Evolutionary conservation across 2,113 vertebrate genomes (phyloP).

Genomic region (Solea senegalensis): DNA sequence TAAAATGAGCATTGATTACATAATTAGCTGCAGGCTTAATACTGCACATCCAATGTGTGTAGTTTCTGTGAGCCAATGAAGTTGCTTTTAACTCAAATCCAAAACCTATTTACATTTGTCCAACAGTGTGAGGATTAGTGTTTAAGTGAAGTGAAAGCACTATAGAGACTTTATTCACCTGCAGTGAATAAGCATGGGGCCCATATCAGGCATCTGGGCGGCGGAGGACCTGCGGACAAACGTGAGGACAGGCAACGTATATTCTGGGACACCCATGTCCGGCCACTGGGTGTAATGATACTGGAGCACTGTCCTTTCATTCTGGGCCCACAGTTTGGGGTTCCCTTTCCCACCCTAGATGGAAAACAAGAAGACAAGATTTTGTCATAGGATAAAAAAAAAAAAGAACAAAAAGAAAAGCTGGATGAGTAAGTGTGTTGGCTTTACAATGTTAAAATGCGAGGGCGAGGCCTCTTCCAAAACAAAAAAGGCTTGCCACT

Average conservation of each 20-base stretch:
- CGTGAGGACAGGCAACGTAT: constrained; percentile 91
- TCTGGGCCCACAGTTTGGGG: constrained; percentile 85
- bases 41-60: too few species aligned
- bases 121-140: background rate
- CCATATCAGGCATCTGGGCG: constrained; percentile 85
- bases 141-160: background rate
- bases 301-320: constrained; percentile 89
- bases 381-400: background rate
- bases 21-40: too few species aligned
- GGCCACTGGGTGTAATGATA: constrained; percentile 98
- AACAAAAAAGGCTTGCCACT: too few species aligned
- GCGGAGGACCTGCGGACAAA: constrained; percentile 92
- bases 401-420: background rate
- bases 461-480: too few species aligned
- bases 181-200: constrained; percentile 93
- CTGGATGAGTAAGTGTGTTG: background rate
- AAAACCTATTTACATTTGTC: too few species aligned
- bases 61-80: too few species aligned
- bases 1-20: too few species aligned
- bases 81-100: too few species aligned
- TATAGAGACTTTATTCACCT: constrained; percentile 78
- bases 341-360: constrained; percentile 87
- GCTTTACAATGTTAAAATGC: too few species aligned
- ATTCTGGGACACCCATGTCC: constrained; percentile 95
- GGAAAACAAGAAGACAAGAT: background rate